Base-by-base conservation (phyloP, 2,797 vertebrate genomes). In the Leptatherina wallacei region DNA sequence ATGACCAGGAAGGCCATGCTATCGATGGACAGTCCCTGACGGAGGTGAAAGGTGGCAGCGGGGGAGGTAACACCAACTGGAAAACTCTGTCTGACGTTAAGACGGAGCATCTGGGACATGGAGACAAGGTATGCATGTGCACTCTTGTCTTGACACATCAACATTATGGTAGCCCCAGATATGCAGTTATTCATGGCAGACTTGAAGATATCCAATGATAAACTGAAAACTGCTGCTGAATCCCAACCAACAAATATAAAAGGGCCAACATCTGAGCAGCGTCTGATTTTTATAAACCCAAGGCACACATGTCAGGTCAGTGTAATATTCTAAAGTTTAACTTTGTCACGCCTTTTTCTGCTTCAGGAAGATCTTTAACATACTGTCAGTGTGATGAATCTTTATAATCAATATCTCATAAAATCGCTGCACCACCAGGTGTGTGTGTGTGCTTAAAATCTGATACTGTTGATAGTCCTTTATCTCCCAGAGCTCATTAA, bases 31-130 rank as follows among this genome's bases (percentile, higher is more conserved):
- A 95, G 82, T 98, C 97, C 11, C 94, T 99, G 92, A 98, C 98
- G 0, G 96, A 97, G 75, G 5, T 92, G 71, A 96, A 82, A 83
- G 86, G 93, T 40, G 92, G 95, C 2, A 8, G 76, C 0, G 85
- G 77, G 0, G 81, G 94, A 35, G 87, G 80, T 47, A 94, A 81
- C 69, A 92, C 94, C 81, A 98, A 96, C 66, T 99, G 98, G 98
- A 99, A 99, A 88, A 95, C 95, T 51, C 89, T 99, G 49, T 86
- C 90, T 47, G 97, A 99, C 49, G 95, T 95, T 47, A 99, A 99
- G 88, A 92, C 84, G 0, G 98, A 99, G 88, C 97, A 98, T 81
- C 93, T 99, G 84, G 98, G 98, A 59, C 98, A 99, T 30, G 96
- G 97, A 73, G 97, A 99, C 76, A 99, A 99, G 97, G 98, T 99